These are phyloP conservation scores for Triops longicaudatus DNA, from an alignment of 1,140 invertebrate species.

Conservation along the genomic window DNA sequence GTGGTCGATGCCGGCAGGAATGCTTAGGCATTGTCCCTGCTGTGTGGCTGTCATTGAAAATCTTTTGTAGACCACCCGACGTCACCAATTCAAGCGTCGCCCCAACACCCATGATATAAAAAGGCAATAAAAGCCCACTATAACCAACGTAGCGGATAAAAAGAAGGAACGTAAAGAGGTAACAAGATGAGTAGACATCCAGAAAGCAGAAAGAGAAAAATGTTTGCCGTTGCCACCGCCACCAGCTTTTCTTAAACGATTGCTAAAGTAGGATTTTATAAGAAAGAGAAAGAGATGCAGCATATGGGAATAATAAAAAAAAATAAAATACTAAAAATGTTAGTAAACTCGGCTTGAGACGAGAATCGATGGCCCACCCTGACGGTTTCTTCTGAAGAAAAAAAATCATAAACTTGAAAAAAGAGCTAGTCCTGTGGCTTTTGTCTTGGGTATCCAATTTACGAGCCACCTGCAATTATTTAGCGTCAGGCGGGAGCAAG, in stretches of 20 bases:
- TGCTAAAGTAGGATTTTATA: not conserved
- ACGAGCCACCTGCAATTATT: constrained; percentile 8
- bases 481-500: constrained; percentile 9
- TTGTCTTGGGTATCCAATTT: constrained; percentile 8
- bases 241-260: not conserved
- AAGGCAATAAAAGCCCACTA: constrained; percentile 1
- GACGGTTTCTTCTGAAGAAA: not conserved
- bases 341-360: constrained; percentile 2
- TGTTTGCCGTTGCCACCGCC: not conserved
- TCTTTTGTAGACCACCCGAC: constrained; percentile 14
- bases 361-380: constrained; percentile 10
- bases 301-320: not conserved
- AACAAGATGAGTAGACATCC: not conserved
- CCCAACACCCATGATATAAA: constrained; percentile 15
- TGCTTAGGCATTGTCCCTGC: constrained; percentile 6
- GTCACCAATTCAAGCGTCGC: constrained; percentile 14
- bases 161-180: not conserved
- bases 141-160: not conserved
- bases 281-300: not conserved
- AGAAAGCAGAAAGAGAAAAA: not conserved
- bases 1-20: constrained; percentile 9
- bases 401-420: too few relatives aligned
- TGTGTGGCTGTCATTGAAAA: constrained; percentile 15
- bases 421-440: constrained; percentile 6
- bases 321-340: not conserved